A percentile compares a stretch with the other conserved stretches of the same genome.
Evolutionary conservation across 2,888 invertebrate species (phyloP).

Genomic region (Calameuta idolon): DNA sequence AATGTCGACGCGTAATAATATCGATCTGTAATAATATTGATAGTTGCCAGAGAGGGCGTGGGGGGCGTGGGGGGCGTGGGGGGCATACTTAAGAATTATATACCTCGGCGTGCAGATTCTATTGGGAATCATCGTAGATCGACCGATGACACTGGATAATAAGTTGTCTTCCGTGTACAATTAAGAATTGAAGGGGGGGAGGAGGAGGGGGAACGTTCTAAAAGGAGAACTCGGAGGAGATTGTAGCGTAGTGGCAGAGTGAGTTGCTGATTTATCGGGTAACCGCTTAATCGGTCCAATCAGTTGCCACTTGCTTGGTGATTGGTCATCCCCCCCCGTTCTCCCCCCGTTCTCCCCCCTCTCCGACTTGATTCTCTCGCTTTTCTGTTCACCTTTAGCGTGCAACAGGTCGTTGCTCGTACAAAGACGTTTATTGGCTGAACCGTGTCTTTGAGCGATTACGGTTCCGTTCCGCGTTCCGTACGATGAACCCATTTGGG

Average conservation of each 20-base stretch:
- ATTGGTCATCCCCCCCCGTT: conserved; percentile 31
- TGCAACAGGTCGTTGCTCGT: conserved; percentile 58
- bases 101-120: neutral
- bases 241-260: neutral
- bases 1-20: neutral
- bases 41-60: neutral
- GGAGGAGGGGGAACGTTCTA: neutral
- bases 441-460: no score
- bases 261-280: neutral
- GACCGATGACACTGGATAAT: neutral
- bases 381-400: conserved; percentile 5
- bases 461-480: no score
- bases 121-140: neutral
- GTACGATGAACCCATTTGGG: no score
- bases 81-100: neutral
- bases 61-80: neutral
- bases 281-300: conserved; percentile 27
- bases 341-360: neutral
- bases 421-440: no score
- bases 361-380: no score
- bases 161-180: neutral
- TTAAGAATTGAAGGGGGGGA: neutral
- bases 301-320: conserved; percentile 31
- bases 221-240: neutral
- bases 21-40: neutral